Percentiles rank a stretch among this genome's conserved stretches.
Conservation (phyloP, 1,140 invertebrate genomes). For the Helicoverpa armigera region DNA sequence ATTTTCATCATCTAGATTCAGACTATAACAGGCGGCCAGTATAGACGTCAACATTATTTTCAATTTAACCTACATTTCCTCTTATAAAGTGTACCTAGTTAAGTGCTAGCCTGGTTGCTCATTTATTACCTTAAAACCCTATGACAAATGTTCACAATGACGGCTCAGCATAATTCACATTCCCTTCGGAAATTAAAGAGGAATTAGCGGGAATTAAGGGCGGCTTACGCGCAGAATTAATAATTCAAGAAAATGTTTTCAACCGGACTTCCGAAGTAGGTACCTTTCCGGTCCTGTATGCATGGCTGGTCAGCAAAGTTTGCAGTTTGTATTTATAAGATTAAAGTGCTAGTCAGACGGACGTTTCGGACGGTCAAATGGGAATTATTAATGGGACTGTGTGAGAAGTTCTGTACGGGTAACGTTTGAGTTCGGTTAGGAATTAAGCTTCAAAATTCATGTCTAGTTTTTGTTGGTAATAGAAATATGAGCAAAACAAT, state of each 20-base stretch:
- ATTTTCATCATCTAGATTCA: no score
- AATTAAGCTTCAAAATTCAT: no score
- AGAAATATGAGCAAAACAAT: no score
- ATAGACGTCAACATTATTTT: background rate
- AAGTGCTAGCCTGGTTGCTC: background rate
- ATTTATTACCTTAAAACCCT: constrained; percentile 4
- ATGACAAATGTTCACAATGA: constrained; percentile 9
- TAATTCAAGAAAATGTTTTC: constrained; percentile 25
- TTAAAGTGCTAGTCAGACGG: background rate
- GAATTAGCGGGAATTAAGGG: constrained; percentile 26
- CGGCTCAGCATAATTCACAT: constrained; percentile 17
- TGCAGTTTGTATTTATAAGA: constrained; percentile 11
- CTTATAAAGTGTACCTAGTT: background rate
- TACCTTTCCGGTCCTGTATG: constrained; percentile 4
- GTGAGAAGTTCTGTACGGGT: background rate
- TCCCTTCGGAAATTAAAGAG: constrained; percentile 36
- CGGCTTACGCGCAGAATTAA: constrained; percentile 5
- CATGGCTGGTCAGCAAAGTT: constrained; percentile 1
- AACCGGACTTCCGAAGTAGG: constrained; percentile 16
- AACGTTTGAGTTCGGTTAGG: background rate
- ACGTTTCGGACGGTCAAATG: background rate
- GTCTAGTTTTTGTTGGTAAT: no score
- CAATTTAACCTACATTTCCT: background rate
- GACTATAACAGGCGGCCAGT: no score
- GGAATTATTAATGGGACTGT: background rate